Conservation (phyloP, 2,797 vertebrate species). For the Sebastes itinus region DNA sequence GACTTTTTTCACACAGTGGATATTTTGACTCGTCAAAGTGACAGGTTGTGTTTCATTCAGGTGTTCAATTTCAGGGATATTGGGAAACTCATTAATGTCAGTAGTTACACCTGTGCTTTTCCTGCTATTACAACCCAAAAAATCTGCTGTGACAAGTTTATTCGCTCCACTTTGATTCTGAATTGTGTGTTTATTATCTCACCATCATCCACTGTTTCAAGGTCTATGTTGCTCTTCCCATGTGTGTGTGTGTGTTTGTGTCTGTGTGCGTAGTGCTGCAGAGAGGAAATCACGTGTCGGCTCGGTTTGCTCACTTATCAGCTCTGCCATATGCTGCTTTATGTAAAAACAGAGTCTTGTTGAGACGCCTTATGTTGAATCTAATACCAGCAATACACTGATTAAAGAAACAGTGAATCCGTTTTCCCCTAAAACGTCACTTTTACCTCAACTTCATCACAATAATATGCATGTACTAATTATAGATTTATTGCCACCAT, state of each 20-base stretch:
- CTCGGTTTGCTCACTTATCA: constrained; percentile 42
- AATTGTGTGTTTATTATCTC: not conserved
- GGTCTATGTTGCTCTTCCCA: not conserved
- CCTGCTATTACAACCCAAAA: not conserved
- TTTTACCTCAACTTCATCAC: not conserved
- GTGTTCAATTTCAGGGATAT: not conserved
- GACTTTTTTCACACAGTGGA: not conserved
- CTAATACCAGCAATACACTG: not conserved
- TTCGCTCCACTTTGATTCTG: not conserved
- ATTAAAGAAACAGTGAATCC: not conserved
- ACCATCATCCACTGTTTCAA: constrained; percentile 12
- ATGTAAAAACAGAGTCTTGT: constrained; percentile 58
- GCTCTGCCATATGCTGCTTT: constrained; percentile 66
- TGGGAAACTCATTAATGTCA: not conserved
- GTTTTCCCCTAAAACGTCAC: rapidly evolving
- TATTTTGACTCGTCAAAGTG: not conserved
- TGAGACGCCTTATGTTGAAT: constrained; percentile 56
- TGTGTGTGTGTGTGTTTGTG: not conserved
- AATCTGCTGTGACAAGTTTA: not conserved
- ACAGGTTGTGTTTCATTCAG: not conserved
- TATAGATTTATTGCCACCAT: not conserved
- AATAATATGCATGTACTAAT: not conserved
- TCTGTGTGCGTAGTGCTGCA: not conserved
- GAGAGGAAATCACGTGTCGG: constrained; percentile 38
- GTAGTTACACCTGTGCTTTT: not conserved